Conservation (phyloP, 2,797 vertebrate genomes). For the Staurois parvus region DNA sequence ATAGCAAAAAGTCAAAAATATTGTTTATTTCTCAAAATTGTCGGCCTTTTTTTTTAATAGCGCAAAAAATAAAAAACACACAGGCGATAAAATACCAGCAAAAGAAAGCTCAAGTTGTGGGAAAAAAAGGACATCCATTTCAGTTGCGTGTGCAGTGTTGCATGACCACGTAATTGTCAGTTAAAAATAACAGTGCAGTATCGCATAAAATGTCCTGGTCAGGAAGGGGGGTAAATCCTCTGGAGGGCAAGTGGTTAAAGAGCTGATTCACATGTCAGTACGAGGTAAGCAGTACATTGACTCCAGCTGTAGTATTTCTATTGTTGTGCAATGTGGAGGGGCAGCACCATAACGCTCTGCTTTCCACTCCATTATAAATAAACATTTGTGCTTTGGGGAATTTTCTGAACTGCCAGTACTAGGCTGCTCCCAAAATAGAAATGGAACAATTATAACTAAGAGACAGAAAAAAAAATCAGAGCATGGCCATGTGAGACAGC, state of each 20-base stretch:
- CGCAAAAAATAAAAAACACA: too few species aligned
- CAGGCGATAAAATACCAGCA: too few species aligned
- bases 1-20: too few species aligned
- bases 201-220: too few species aligned
- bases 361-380: conserved; percentile 5
- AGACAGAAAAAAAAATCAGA: neutral
- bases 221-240: too few species aligned
- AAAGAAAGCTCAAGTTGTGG: too few species aligned
- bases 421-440: neutral
- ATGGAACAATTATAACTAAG: conserved; percentile 10
- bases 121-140: too few species aligned
- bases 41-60: too few species aligned
- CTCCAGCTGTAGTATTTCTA: neutral
- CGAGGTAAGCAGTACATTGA: neutral
- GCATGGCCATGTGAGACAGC: conserved; percentile 1
- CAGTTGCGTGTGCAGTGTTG: too few species aligned
- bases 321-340: neutral
- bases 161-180: too few species aligned
- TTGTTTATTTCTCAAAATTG: too few species aligned
- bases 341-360: neutral
- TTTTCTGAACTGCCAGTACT: conserved; percentile 12
- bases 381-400: conserved; percentile 4
- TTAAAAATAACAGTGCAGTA: too few species aligned
- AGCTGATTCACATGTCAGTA: neutral
- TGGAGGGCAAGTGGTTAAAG: conserved; percentile 13